These are phyloP conservation scores for Heliopora coerulea DNA, from an alignment of 92 coral and sea anemone species.

Conservation along the genomic window DNA sequence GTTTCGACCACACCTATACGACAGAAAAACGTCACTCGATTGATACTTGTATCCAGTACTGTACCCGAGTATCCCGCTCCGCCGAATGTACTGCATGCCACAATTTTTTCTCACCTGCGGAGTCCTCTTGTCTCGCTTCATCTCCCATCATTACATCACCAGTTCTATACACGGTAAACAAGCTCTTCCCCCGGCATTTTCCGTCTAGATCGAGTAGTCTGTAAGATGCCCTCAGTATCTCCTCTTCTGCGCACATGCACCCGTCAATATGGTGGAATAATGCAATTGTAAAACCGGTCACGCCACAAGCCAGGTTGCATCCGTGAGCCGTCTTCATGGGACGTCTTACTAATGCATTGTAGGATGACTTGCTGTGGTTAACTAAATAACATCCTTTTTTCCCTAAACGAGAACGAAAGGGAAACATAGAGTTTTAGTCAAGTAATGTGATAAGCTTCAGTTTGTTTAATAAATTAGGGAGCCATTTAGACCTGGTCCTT, in stretches of 20 bases:
- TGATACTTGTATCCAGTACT: too few relatives aligned
- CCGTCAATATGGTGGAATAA: conserved; percentile 1
- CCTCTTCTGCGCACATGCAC: conserved; percentile 2
- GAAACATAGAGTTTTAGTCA: too few relatives aligned
- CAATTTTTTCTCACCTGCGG: neutral
- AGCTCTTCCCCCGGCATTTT: neutral
- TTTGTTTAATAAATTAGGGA: too few relatives aligned
- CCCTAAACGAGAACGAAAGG: neutral
- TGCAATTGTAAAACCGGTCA: neutral
- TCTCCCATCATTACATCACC: neutral
- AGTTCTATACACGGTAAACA: neutral
- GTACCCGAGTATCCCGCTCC: too few relatives aligned
- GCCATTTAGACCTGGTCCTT: too few relatives aligned
- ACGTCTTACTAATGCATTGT: neutral
- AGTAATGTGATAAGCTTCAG: too few relatives aligned
- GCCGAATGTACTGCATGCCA: too few relatives aligned
- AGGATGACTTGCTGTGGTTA: neutral
- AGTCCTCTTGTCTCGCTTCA: neutral
- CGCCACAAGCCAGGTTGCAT: neutral
- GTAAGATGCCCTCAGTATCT: neutral
- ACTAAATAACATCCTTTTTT: neutral
- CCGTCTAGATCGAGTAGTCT: neutral
- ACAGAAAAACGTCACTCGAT: too few relatives aligned
- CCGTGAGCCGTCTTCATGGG: neutral
- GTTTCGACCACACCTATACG: too few relatives aligned